These are phyloP conservation scores for Coracias cyanogaster DNA, from an alignment of 2,797 vertebrate genomes.

Conservation along the genomic window DNA sequence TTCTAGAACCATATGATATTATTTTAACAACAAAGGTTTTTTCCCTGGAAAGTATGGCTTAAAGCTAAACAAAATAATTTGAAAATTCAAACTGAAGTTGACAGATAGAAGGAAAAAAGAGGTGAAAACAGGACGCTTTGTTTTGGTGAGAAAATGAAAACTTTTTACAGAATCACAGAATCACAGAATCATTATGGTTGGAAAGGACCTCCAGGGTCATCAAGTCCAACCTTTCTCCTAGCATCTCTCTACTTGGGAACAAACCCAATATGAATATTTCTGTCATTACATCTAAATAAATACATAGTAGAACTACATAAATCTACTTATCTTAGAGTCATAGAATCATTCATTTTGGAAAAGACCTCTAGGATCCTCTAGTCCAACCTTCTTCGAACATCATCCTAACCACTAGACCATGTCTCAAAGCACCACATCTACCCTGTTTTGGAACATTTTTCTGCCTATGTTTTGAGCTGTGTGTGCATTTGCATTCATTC, in stretches of 20 bases:
- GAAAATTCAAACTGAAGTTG: background rate
- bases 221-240: no score
- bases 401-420: no score
- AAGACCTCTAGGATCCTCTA: no score
- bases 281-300: background rate
- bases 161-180: no score
- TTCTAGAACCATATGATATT: background rate
- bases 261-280: background rate
- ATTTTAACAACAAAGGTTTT: background rate
- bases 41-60: background rate
- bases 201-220: no score
- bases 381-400: no score
- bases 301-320: background rate
- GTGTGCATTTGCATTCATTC: background rate
- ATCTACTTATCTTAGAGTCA: background rate
- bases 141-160: background rate
- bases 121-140: background rate
- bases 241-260: background rate
- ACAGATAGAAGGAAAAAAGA: background rate
- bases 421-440: no score
- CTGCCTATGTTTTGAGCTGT: background rate
- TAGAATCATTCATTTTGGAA: no score
- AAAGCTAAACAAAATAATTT: background rate
- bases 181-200: no score
- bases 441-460: background rate